Percentiles rank a stretch among this genome's conserved stretches.
phyloP scores from a whole-genome alignment of 2,797 vertebrate genomes.

The Siniperca undulata region DNA sequence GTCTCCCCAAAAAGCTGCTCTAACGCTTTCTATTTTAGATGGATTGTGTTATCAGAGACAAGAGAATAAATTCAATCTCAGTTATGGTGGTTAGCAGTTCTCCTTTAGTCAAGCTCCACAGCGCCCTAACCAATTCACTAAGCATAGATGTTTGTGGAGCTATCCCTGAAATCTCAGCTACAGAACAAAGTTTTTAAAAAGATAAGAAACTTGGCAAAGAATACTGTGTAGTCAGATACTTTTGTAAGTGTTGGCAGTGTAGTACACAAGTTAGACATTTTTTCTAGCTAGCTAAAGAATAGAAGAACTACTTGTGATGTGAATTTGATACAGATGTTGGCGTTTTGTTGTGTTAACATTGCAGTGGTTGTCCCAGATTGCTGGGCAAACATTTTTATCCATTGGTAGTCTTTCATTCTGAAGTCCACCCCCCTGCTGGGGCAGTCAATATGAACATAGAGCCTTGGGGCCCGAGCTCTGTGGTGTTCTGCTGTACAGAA shows the following conservation, averaged over 20 bases:
- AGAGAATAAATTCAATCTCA: not conserved
- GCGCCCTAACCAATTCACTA: conserved; percentile 1
- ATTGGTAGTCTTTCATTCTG: conserved; percentile 50
- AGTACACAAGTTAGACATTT: conserved; percentile 8
- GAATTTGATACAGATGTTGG: conserved; percentile 56
- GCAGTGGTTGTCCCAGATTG: conserved; percentile 42
- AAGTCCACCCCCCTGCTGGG: conserved; percentile 48
- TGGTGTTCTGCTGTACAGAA: conserved; percentile 48
- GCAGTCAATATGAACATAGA: conserved; percentile 55
- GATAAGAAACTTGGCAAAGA: conserved; percentile 27
- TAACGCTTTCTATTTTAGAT: not conserved
- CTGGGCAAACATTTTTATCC: conserved; percentile 55
- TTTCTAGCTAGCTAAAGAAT: conserved; percentile 22
- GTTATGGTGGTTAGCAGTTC: conserved; percentile 24
- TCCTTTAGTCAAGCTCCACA: conserved; percentile 10
- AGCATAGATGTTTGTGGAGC: conserved; percentile 19
- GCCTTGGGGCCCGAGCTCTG: conserved; percentile 54
- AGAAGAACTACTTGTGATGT: conserved; percentile 44
- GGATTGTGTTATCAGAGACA: not conserved
- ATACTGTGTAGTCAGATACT: not conserved
- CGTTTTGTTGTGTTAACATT: conserved; percentile 45
- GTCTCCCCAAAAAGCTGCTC: conserved; percentile 42
- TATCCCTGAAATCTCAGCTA: conserved; percentile 17
- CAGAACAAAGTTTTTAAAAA: not conserved
- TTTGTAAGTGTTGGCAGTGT: conserved; percentile 25